phyloP scores from a whole-genome alignment of 2,113 vertebrate genomes.

The Gallinago jamesoni region DNA sequence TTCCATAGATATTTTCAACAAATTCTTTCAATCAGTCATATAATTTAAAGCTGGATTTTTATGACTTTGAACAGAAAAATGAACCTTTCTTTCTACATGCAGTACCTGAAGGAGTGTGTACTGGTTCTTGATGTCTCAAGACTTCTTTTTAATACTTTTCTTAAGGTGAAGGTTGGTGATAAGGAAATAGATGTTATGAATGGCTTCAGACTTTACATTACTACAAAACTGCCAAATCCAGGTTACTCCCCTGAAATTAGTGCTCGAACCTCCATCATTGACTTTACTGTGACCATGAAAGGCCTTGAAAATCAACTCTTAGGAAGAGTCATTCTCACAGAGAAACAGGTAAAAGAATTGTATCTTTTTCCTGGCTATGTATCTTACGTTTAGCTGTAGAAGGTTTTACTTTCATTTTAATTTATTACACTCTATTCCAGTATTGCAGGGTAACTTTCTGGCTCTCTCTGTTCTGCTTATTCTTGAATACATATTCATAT shows the following conservation, averaged over 20 bases:
- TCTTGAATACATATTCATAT: background rate
- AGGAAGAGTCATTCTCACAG: constrained; percentile 93
- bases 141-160: background rate
- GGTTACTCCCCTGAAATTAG: constrained; percentile 93
- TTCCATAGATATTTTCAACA: background rate
- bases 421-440: background rate
- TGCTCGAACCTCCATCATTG: constrained; percentile 90
- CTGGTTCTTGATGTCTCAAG: background rate
- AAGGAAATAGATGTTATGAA: constrained; percentile 94
- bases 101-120: background rate
- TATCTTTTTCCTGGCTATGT: background rate
- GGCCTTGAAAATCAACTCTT: constrained; percentile 95
- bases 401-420: background rate
- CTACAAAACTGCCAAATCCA: constrained; percentile 93
- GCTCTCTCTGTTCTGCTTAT: background rate
- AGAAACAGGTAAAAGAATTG: constrained; percentile 85
- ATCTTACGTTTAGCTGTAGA: background rate
- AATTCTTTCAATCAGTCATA: background rate
- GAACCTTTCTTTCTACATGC: background rate
- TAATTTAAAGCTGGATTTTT: background rate
- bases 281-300: constrained; percentile 95
- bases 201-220: constrained; percentile 92
- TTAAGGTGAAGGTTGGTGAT: constrained; percentile 94
- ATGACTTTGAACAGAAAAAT: background rate
- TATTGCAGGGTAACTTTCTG: background rate